Evolutionary conservation across 1,140 invertebrate species (phyloP).

Genomic region (Ruditapes philippinarum): DNA sequence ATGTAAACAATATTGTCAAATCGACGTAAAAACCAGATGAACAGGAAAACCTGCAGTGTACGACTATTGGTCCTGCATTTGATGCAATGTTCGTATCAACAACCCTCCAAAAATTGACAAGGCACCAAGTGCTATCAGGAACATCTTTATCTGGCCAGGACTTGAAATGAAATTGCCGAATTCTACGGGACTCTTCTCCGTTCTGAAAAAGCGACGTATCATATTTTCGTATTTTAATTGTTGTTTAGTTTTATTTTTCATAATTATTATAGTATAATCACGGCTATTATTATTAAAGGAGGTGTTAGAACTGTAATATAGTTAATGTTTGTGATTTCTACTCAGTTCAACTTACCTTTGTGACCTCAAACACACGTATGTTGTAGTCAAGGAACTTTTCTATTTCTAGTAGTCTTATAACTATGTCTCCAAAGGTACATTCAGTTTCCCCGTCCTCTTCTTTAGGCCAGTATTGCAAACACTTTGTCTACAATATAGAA

Average conservation of each 20-base stretch:
- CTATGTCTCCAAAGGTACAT: background rate
- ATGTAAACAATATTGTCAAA: no score
- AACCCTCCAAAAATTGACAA: slow-evolving; percentile 43
- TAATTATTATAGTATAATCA: no score
- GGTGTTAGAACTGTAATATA: no score
- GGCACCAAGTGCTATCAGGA: slow-evolving; percentile 45
- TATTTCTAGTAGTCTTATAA: background rate
- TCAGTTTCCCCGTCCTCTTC: background rate
- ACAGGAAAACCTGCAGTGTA: slow-evolving; percentile 51
- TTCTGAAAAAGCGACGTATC: no score
- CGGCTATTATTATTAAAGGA: no score
- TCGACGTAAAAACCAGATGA: no score
- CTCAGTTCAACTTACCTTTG: background rate
- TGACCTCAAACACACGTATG: background rate
- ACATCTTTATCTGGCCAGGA: slow-evolving; percentile 55
- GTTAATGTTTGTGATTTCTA: no score
- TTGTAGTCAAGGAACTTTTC: background rate
- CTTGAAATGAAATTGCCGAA: slow-evolving; percentile 43
- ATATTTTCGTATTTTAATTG: no score
- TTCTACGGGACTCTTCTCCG: background rate
- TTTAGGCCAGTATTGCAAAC: background rate
- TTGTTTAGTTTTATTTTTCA: no score
- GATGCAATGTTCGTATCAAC: background rate
- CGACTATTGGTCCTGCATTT: background rate
- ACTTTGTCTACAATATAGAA: background rate